A percentile compares a stretch with the other conserved stretches of the same genome.
Conservation (phyloP, 2,113 vertebrate species). For the Tretioscincus oriximinensis region DNA sequence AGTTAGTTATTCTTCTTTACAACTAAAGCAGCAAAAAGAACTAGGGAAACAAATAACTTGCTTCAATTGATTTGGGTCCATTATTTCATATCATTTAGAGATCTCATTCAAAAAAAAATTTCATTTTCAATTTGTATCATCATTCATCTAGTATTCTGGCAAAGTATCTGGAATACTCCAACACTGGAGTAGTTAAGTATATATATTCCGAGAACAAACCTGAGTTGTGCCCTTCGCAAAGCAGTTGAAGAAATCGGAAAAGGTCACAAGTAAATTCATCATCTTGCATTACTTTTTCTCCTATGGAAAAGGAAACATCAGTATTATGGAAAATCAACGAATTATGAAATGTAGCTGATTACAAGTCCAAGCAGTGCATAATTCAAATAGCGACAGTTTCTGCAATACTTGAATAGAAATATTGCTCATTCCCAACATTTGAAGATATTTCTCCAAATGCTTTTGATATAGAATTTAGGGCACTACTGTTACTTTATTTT, state of each 20-base stretch:
- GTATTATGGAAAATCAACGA: conserved; percentile 35
- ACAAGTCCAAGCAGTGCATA: too few relatives aligned
- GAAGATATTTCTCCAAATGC: too few relatives aligned
- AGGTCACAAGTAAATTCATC: conserved; percentile 97
- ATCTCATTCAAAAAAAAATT: not conserved
- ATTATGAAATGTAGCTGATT: conserved; percentile 11
- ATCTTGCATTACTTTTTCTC: conserved; percentile 96
- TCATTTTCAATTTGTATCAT: not conserved
- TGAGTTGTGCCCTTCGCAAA: conserved; percentile 95
- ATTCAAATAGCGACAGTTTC: too few relatives aligned
- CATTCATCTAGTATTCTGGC: not conserved
- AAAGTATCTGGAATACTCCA: not conserved
- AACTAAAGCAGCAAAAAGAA: not conserved
- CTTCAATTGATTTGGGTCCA: not conserved
- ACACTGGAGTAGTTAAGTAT: not conserved
- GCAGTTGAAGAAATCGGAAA: conserved; percentile 94
- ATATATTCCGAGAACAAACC: conserved; percentile 75
- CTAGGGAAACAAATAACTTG: not conserved
- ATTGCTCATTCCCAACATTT: too few relatives aligned
- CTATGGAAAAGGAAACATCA: conserved; percentile 73
- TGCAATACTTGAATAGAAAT: too few relatives aligned
- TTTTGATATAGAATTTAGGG: too few relatives aligned
- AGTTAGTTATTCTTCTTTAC: not conserved
- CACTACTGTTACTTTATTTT: too few relatives aligned
- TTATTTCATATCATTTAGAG: not conserved